Conservation (phyloP, 2,113 vertebrate species). For the chimpanzee (Pan troglodytes) region DNA sequence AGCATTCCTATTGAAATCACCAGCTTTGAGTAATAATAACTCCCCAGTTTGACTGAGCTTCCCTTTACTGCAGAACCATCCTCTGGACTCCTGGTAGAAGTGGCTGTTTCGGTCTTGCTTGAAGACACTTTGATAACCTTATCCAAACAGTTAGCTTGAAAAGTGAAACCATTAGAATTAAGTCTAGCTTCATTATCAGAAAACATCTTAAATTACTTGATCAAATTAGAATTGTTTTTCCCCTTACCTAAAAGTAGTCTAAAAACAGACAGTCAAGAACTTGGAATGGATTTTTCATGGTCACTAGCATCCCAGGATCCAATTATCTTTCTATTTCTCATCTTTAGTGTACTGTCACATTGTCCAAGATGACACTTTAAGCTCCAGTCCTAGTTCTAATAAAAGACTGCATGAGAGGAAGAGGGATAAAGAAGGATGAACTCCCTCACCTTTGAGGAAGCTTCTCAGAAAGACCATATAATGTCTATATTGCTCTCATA, state of each 20-base stretch:
- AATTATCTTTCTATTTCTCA: not conserved
- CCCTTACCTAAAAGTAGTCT: not conserved
- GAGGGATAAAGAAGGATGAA: not conserved
- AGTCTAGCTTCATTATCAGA: not conserved
- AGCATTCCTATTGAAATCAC: no score
- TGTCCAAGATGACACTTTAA: not conserved
- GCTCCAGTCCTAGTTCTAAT: not conserved
- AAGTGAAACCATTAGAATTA: not conserved
- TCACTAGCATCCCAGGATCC: not conserved
- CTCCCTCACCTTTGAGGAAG: not conserved
- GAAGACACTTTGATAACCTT: not conserved
- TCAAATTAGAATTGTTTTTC: not conserved
- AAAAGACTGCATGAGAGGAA: not conserved
- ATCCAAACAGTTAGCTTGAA: not conserved
- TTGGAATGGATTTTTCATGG: not conserved
- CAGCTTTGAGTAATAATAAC: no score
- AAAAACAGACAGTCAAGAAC: not conserved
- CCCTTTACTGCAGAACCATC: not conserved
- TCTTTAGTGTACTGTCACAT: not conserved
- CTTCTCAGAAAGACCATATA: not conserved
- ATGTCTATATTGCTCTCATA: not conserved
- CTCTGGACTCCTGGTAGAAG: not conserved
- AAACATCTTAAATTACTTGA: not conserved
- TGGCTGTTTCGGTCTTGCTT: not conserved
- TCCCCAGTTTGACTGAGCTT: not conserved